These are phyloP conservation scores for Paramormyrops kingsleyae DNA, from an alignment of 2,113 vertebrate genomes.

Conservation along the genomic window DNA sequence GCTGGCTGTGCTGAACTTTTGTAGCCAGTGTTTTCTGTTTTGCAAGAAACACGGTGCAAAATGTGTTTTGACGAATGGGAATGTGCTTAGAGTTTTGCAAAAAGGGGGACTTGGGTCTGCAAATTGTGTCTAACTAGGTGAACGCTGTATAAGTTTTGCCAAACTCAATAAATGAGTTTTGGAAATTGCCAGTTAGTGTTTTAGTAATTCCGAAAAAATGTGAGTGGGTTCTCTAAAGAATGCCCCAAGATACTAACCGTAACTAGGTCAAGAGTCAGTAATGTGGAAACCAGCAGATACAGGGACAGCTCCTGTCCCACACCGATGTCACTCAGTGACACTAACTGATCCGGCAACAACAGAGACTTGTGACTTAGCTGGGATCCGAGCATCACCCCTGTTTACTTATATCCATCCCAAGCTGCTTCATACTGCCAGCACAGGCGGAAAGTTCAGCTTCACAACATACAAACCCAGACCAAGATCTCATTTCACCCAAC, in stretches of 20 bases:
- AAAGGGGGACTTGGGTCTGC: no score
- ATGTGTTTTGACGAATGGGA: no score
- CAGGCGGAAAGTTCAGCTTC: background rate
- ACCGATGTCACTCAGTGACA: background rate
- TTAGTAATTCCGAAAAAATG: background rate
- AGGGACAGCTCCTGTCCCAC: background rate
- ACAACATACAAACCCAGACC: background rate
- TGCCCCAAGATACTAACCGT: background rate
- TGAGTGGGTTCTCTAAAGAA: background rate
- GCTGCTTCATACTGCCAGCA: background rate
- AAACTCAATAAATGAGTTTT: background rate
- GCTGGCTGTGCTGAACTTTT: no score
- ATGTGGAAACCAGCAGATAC: background rate
- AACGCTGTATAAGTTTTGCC: no score
- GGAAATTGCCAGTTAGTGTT: background rate
- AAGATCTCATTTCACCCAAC: background rate
- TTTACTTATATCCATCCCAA: background rate
- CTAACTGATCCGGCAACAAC: background rate
- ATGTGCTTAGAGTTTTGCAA: no score
- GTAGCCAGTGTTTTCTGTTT: no score
- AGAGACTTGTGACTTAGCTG: background rate
- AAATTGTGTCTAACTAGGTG: no score
- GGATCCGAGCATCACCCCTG: background rate
- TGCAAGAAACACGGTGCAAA: no score
- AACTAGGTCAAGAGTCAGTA: background rate